phyloP scores from a whole-genome alignment of 2,113 vertebrate genomes.

The Spea multiplicata region DNA sequence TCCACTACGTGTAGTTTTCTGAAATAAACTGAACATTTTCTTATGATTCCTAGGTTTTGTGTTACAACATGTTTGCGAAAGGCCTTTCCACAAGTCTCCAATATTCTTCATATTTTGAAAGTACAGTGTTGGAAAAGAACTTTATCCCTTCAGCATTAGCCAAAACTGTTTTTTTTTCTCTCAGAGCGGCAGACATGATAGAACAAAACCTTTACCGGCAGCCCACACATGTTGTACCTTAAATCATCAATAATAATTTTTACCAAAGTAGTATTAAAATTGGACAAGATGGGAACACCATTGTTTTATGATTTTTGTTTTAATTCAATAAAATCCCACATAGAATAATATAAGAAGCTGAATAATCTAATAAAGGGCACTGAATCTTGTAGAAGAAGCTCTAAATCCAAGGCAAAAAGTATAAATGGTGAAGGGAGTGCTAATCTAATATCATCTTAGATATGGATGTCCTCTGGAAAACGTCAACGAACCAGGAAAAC shows the following conservation, averaged over 20 bases:
- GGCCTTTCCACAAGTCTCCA: constrained; percentile 14
- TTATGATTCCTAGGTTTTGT: constrained; percentile 38
- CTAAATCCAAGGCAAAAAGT: too few species aligned
- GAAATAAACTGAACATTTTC: not conserved
- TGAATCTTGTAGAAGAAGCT: too few species aligned
- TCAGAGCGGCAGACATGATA: constrained; percentile 49
- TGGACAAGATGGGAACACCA: constrained; percentile 6
- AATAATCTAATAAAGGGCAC: too few species aligned
- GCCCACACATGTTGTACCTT: constrained; percentile 51
- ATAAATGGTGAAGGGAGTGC: too few species aligned
- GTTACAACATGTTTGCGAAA: constrained; percentile 39
- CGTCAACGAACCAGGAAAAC: too few species aligned
- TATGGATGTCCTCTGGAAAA: too few species aligned
- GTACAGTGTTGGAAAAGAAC: constrained; percentile 38
- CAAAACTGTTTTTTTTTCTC: constrained; percentile 42
- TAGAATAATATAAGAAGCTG: too few species aligned
- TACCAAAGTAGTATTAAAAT: constrained; percentile 4
- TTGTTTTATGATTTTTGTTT: not conserved
- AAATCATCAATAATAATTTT: constrained; percentile 60
- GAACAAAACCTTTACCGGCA: constrained; percentile 52
- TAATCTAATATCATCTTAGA: too few species aligned
- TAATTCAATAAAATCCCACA: too few species aligned
- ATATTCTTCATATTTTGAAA: constrained; percentile 14
- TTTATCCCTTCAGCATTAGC: constrained; percentile 38
- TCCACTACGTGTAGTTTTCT: too few species aligned